Evolutionary conservation across 2,113 vertebrate species (phyloP).

Genomic region (Turdus rufiventris): DNA sequence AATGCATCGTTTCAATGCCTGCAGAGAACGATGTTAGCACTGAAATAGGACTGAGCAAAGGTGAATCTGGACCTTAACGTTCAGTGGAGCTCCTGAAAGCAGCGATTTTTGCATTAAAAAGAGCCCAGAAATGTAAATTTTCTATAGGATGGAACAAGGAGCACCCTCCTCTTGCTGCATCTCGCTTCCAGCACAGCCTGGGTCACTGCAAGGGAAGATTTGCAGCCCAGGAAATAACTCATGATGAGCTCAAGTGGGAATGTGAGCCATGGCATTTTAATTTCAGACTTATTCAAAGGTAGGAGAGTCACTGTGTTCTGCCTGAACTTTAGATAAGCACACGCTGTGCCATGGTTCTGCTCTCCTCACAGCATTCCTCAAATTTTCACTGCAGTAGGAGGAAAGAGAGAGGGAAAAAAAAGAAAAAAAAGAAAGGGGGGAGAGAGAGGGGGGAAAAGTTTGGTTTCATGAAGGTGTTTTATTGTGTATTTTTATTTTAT

Average conservation of each 20-base stretch:
- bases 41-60: not conserved
- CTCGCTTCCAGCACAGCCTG: not conserved
- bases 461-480: constrained; percentile 56
- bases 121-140: not conserved
- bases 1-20: not conserved
- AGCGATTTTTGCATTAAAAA: accelerated
- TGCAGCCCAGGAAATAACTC: constrained; percentile 3
- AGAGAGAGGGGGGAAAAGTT: not conserved
- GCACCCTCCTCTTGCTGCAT: not conserved
- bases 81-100: not conserved
- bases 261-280: not conserved
- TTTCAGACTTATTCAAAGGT: not conserved
- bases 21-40: not conserved
- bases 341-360: not conserved
- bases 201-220: not conserved
- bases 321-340: constrained; percentile 41
- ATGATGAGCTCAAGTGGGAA: not conserved
- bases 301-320: constrained; percentile 13
- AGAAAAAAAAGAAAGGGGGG: not conserved
- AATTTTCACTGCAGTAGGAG: constrained; percentile 42
- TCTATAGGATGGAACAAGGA: accelerated
- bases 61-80: not conserved
- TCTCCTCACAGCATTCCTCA: constrained; percentile 46
- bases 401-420: not conserved
- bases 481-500: not conserved